A percentile compares a stretch with the other conserved stretches of the same genome.
These are phyloP conservation scores for Zonotrichia albicollis DNA, from an alignment of 2,797 vertebrate species.

Conservation along the genomic window DNA sequence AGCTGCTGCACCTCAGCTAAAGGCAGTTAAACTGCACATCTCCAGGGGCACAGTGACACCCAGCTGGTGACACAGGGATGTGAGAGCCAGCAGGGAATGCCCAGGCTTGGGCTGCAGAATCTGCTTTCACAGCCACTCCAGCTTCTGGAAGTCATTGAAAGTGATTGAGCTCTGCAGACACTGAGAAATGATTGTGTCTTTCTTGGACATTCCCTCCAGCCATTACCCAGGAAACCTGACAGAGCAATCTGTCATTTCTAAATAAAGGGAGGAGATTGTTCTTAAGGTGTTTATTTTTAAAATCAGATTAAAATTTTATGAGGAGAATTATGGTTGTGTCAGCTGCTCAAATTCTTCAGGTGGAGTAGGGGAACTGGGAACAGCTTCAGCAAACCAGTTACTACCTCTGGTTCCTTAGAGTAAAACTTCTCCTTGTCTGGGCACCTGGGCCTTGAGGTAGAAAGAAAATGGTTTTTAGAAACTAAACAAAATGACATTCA, in stretches of 20 bases:
- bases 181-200: neutral
- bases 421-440: neutral
- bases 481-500: neutral
- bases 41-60: neutral
- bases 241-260: neutral
- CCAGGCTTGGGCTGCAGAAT: neutral
- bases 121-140: neutral
- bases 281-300: constrained; percentile 20
- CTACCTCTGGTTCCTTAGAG: neutral
- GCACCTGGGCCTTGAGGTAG: neutral
- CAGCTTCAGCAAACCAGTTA: neutral
- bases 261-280: neutral
- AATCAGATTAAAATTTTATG: constrained; percentile 3
- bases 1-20: neutral
- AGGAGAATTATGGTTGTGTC: neutral
- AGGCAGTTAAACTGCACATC: neutral
- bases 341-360: neutral
- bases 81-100: neutral
- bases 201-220: neutral
- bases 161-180: neutral
- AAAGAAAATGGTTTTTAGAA: neutral
- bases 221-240: neutral
- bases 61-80: neutral
- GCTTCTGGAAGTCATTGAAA: neutral
- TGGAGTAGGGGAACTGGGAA: neutral